These are phyloP conservation scores for Brachystomella parvula DNA, from an alignment of 1,140 invertebrate species.

Conservation along the genomic window DNA sequence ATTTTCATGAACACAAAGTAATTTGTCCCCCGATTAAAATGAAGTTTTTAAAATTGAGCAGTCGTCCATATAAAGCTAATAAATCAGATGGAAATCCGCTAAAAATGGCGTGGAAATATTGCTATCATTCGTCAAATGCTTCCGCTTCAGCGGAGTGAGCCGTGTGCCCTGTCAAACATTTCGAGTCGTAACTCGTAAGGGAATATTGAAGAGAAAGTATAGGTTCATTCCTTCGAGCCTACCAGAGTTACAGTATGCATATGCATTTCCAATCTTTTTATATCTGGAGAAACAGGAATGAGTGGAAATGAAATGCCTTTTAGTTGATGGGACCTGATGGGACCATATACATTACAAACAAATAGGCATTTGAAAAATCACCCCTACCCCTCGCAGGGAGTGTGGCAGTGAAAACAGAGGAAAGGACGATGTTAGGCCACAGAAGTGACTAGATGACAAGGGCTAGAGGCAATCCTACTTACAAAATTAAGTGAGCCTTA, in stretches of 20 bases:
- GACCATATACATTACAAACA: neutral
- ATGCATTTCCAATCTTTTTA: neutral
- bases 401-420: neutral
- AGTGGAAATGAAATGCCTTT: neutral
- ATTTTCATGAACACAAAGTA: no score
- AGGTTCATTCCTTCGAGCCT: neutral
- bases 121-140: constrained; percentile 1
- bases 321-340: neutral
- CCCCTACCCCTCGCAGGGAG: neutral
- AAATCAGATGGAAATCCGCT: neutral
- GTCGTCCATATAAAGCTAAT: no score
- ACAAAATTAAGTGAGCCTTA: constrained; percentile 6
- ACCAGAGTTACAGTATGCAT: neutral
- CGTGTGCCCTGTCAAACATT: constrained; percentile 5
- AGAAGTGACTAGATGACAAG: neutral
- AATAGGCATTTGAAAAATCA: neutral
- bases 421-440: no score
- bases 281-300: neutral
- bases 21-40: no score
- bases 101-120: constrained; percentile 5
- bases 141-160: neutral
- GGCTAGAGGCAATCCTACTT: neutral
- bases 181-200: neutral
- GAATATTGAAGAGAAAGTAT: constrained; percentile 2
- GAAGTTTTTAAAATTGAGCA: no score